Percentiles rank a stretch among this genome's conserved stretches.
Evolutionary conservation across 2,113 vertebrate genomes (phyloP).

Genomic region (Electrona antarctica): DNA sequence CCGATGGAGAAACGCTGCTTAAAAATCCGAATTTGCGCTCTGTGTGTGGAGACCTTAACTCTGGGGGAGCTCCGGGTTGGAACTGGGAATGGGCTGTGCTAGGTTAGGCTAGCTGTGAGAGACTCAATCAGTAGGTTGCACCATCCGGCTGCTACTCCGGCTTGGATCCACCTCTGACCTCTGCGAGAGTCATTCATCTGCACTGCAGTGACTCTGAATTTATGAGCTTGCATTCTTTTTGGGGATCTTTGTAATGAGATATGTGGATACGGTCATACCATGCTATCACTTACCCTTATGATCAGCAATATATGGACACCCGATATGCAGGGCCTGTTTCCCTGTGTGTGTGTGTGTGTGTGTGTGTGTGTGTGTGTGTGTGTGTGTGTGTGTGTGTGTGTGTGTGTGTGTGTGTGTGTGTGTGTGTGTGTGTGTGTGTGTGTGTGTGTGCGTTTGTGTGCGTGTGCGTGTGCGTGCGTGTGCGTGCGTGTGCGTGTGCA

Average conservation of each 20-base stretch:
- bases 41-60: too few species aligned
- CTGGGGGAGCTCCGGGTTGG: too few species aligned
- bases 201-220: constrained; percentile 53
- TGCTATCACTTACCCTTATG: constrained; percentile 58
- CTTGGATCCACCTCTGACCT: constrained; percentile 47
- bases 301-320: constrained; percentile 58
- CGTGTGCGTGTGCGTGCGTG: constrained; percentile 5
- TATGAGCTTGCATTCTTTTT: constrained; percentile 39
- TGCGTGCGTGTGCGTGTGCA: constrained; percentile 17
- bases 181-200: constrained; percentile 31
- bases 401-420: not conserved
- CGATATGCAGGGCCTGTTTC: constrained; percentile 32
- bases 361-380: constrained; percentile 16
- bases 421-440: not conserved
- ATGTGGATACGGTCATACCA: constrained; percentile 36
- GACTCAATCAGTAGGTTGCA: constrained; percentile 8
- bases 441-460: constrained; percentile 19
- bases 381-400: not conserved
- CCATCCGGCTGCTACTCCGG: constrained; percentile 11
- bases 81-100: not conserved
- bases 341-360: constrained; percentile 7
- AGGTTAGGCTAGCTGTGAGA: not conserved
- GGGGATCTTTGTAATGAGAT: constrained; percentile 45
- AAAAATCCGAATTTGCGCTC: too few species aligned
- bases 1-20: too few species aligned